Evolutionary conservation across 2,113 vertebrate species (phyloP).

Genomic region (Anolis carolinensis): DNA sequence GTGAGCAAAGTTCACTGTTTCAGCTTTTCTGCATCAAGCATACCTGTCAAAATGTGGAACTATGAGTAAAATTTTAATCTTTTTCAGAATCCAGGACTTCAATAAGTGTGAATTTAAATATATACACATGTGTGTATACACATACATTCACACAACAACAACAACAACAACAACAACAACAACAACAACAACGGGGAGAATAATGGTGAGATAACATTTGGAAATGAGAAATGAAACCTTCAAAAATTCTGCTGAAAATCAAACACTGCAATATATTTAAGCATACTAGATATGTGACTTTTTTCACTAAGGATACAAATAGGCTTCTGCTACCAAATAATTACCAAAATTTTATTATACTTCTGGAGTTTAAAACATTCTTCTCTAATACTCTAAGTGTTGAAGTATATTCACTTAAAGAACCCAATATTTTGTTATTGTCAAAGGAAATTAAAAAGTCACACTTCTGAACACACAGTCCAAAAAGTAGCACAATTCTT

Average conservation of each 20-base stretch:
- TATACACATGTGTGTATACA: neutral
- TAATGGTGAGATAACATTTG: conserved; percentile 1
- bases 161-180: too few species aligned
- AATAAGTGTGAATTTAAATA: neutral
- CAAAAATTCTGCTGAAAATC: neutral
- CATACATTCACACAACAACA: too few species aligned
- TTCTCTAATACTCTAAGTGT: conserved; percentile 11
- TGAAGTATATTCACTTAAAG: neutral
- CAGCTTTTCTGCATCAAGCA: neutral
- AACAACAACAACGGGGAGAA: neutral
- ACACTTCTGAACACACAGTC: conserved; percentile 25
- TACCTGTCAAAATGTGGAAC: neutral
- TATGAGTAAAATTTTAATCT: neutral
- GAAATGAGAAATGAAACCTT: neutral
- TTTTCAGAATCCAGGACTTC: neutral
- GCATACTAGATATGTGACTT: neutral
- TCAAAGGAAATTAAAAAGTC: conserved; percentile 6
- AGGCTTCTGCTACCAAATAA: conserved; percentile 38
- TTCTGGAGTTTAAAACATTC: neutral
- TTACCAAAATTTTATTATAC: conserved; percentile 38
- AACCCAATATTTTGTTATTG: conserved; percentile 32
- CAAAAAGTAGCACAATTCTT: conserved; percentile 34
- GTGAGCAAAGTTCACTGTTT: neutral
- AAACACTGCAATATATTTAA: neutral
- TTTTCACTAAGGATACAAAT: neutral